Evolutionary conservation across 1,140 invertebrate species (phyloP), one percentile per base, ranked within the genome.

Genomic region (Pectinophora gossypiella): DNA sequence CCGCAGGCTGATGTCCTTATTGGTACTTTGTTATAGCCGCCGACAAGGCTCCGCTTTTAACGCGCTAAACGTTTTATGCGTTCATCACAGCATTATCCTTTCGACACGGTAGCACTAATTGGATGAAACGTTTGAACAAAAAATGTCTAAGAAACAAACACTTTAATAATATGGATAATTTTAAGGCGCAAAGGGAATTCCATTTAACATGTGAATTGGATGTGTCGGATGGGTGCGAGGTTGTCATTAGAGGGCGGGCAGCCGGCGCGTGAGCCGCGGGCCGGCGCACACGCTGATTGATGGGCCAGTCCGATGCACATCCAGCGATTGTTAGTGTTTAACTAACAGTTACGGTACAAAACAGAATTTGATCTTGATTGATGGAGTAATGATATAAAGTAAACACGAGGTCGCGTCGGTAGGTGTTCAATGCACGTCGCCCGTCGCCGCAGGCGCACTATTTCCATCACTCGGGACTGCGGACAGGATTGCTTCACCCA

Each of bases 61-160:
- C 69, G 50, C 72, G 74, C 68, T 83, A 78, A 82, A 72, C 69
- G 68, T 66, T 85, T 84, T 72, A 79, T 82, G 59, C 63, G 68
- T 80, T 79, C 76, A 81, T 80, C 75, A 76, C 73, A 67, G 62
- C 72, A 87, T 87, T 87, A 87, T 85, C 78, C 81, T 85, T 87
- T 87, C 81, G 84, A 87, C 84, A 87, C 84, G 84, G 84, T 85
- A 87, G 84, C 81, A 79, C 81, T 87, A 87, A 87, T 87, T 85
- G 84, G 84, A 77, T 80, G 66, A 82, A 82, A 79, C 68, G 68
- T 75, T 61, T 74, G 64, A 66, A 78, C 64, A 77, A 82, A 77
- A 84, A 87, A 76, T 60, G 63, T 75, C 69, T 69, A 81, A 80
- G 75, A 85, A 85, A 85, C 81, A 85, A 85, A 87, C 79, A 87